phyloP scores from a whole-genome alignment of 2,797 vertebrate species.

The Spinus pinus region DNA sequence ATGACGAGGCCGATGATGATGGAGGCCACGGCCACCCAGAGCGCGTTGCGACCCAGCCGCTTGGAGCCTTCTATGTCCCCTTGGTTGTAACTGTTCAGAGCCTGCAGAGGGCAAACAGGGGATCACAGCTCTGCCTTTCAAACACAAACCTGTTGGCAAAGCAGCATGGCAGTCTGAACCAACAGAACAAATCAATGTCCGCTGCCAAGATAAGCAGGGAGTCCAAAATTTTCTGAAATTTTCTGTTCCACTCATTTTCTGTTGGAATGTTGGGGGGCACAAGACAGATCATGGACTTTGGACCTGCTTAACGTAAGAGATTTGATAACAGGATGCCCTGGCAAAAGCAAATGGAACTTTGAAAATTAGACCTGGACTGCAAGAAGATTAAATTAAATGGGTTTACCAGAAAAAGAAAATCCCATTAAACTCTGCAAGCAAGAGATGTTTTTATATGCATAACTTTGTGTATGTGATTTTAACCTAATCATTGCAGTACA shows the following conservation, averaged over 20 bases:
- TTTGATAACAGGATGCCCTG: neutral
- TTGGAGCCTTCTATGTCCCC: conserved; percentile 83
- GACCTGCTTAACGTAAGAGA: neutral
- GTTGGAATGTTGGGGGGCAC: neutral
- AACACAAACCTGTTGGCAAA: neutral
- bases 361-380: neutral
- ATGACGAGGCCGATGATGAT: conserved; percentile 83
- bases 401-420: neutral
- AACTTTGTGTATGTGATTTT: neutral
- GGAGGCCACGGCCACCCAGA: conserved; percentile 83
- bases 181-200: neutral
- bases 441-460: neutral
- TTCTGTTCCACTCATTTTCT: neutral
- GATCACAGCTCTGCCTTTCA: neutral
- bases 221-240: no score
- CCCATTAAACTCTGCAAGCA: neutral
- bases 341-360: neutral
- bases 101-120: conserved; percentile 70
- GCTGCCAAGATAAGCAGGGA: neutral
- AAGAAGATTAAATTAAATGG: neutral
- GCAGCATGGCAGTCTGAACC: neutral
- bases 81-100: conserved; percentile 84
- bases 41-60: conserved; percentile 81
- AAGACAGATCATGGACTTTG: neutral
- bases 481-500: neutral